Percentiles rank a stretch among this genome's conserved stretches.
Conservation (phyloP, 2,888 invertebrate genomes). For the Pogonocherus hispidulus region DNA sequence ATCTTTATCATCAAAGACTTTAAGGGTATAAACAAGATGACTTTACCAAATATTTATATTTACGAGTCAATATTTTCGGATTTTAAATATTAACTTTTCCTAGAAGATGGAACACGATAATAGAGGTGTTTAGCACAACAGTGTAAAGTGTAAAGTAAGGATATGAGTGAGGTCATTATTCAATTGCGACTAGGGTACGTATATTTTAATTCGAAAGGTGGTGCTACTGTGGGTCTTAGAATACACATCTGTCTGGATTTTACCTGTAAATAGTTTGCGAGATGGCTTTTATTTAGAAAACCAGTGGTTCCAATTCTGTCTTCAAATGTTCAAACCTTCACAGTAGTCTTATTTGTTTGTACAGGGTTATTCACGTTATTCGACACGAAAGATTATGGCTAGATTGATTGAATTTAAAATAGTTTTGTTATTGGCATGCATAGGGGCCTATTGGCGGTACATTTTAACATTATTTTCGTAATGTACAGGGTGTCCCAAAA, state of each 20-base stretch:
- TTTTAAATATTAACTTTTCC: slow-evolving; percentile 26
- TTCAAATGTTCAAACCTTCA: neutral
- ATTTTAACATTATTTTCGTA: no score
- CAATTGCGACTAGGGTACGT: slow-evolving; percentile 5
- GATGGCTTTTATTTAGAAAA: slow-evolving; percentile 17
- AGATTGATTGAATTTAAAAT: no score
- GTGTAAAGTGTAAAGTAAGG: neutral
- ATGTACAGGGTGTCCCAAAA: no score
- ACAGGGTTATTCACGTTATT: neutral
- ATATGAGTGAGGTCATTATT: neutral
- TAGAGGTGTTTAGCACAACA: neutral
- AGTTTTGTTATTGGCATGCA: no score
- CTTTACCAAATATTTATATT: slow-evolving; percentile 11
- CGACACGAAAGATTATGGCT: no score
- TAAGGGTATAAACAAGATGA: slow-evolving; percentile 6
- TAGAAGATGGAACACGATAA: slow-evolving; percentile 3
- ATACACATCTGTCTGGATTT: slow-evolving; percentile 50
- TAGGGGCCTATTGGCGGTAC: no score
- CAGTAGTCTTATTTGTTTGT: neutral
- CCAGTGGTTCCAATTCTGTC: slow-evolving; percentile 19
- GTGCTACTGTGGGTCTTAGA: slow-evolving; percentile 41
- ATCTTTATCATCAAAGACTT: slow-evolving; percentile 23
- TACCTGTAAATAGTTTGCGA: slow-evolving; percentile 38
- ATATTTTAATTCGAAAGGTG: slow-evolving; percentile 54
- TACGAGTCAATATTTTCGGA: slow-evolving; percentile 18